Conservation (phyloP, 1,140 invertebrate species). For the Hormaphis cornu region DNA sequence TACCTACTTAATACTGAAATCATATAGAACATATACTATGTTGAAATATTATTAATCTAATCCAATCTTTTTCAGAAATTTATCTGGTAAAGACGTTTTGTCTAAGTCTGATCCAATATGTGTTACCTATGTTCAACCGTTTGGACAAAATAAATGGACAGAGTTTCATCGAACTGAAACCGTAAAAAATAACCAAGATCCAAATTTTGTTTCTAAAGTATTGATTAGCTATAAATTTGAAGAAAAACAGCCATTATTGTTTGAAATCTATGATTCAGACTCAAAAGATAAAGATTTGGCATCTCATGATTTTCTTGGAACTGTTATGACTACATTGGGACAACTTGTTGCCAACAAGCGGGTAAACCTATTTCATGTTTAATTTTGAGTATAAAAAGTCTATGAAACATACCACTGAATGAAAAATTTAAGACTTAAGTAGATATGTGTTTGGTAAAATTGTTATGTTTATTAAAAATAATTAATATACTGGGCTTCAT, state of each 20-base stretch:
- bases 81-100: constrained; percentile 53
- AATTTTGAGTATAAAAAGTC: no score
- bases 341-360: constrained; percentile 45
- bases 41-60: no score
- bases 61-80: constrained; percentile 45
- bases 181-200: constrained; percentile 50
- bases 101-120: constrained; percentile 58
- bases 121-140: constrained; percentile 47
- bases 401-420: no score
- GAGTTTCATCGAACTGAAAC: constrained; percentile 53
- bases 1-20: no score
- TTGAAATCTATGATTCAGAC: constrained; percentile 51
- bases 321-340: constrained; percentile 47
- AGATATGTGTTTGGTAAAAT: no score
- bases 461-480: background rate
- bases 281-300: constrained; percentile 44
- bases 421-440: no score
- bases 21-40: no score
- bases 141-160: constrained; percentile 45
- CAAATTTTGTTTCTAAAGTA: constrained; percentile 51
- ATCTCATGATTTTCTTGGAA: constrained; percentile 52
- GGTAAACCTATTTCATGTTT: no score
- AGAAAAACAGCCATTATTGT: constrained; percentile 47
- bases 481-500: no score
- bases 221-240: constrained; percentile 45